A percentile compares a stretch with the other conserved stretches of the same genome.
phyloP scores from a whole-genome alignment of 2,888 invertebrate genomes.

The Campoletis raptor region DNA sequence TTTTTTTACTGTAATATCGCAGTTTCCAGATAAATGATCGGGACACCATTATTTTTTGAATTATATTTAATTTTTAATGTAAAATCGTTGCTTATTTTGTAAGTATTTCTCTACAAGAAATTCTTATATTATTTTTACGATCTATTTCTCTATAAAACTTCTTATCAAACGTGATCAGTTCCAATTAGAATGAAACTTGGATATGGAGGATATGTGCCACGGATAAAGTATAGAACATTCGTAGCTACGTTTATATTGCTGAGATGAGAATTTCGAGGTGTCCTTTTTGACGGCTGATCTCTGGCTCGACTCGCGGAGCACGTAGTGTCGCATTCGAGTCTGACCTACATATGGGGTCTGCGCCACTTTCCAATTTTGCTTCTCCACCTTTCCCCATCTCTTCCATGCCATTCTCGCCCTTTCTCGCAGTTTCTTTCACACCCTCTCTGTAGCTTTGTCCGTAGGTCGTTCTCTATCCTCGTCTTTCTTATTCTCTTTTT shows the following conservation, averaged over 20 bases:
- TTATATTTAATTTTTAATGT: background rate
- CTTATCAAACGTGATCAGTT: background rate
- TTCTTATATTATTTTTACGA: background rate
- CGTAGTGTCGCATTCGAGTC: constrained; percentile 82
- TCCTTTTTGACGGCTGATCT: constrained; percentile 67
- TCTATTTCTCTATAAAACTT: background rate
- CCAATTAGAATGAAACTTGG: constrained; percentile 20
- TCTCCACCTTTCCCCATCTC: constrained; percentile 26
- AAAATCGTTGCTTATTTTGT: too few relatives aligned
- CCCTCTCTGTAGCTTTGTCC: background rate
- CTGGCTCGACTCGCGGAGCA: constrained; percentile 77
- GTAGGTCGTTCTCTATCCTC: background rate
- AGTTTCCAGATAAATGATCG: background rate
- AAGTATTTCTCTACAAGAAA: background rate
- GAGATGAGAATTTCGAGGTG: constrained; percentile 63
- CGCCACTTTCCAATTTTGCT: constrained; percentile 72
- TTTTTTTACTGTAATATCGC: background rate
- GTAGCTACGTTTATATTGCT: constrained; percentile 15
- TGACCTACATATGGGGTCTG: constrained; percentile 80
- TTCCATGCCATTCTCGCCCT: constrained; percentile 7
- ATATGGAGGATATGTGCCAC: background rate
- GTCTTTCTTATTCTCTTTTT: background rate
- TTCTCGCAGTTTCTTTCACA: background rate
- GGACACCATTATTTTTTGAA: background rate
- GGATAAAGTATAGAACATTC: constrained; percentile 18